Conservation (phyloP, 2,113 vertebrate genomes). For the Shinisaurus crocodilurus region DNA sequence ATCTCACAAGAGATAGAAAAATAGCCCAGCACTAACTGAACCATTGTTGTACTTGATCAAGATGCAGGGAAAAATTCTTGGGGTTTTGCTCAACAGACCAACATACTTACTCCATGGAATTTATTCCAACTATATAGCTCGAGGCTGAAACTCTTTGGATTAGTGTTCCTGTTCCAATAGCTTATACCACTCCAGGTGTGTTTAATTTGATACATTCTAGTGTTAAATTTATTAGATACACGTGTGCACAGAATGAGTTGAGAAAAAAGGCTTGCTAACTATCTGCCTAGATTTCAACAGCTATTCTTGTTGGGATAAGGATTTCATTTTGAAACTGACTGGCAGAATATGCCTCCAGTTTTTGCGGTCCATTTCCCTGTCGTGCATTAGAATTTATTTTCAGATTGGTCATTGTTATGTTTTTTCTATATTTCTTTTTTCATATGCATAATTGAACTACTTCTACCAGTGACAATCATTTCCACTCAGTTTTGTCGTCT, state of each 20-base stretch:
- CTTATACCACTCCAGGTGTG: background rate
- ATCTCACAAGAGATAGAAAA: background rate
- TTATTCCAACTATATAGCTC: background rate
- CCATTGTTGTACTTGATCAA: background rate
- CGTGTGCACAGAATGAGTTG: background rate
- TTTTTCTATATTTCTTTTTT: conserved; percentile 26
- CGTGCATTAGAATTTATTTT: conserved; percentile 1
- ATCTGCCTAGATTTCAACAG: background rate
- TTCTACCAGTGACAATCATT: conserved; percentile 2
- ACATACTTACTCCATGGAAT: background rate
- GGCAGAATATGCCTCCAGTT: background rate
- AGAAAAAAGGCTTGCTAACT: background rate
- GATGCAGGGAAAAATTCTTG: background rate
- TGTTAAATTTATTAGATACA: background rate
- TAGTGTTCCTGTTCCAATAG: background rate
- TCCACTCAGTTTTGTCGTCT: conserved; percentile 27
- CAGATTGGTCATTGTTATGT: conserved; percentile 46
- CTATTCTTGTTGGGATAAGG: background rate
- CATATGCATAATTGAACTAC: background rate
- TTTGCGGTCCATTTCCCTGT: conserved; percentile 35
- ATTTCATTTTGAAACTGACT: background rate
- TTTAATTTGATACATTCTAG: background rate
- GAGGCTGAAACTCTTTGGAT: background rate
- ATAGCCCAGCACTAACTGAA: background rate
- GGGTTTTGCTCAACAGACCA: background rate